phyloP scores from a whole-genome alignment of 2,797 vertebrate genomes.

The Alfaro cultratus region DNA sequence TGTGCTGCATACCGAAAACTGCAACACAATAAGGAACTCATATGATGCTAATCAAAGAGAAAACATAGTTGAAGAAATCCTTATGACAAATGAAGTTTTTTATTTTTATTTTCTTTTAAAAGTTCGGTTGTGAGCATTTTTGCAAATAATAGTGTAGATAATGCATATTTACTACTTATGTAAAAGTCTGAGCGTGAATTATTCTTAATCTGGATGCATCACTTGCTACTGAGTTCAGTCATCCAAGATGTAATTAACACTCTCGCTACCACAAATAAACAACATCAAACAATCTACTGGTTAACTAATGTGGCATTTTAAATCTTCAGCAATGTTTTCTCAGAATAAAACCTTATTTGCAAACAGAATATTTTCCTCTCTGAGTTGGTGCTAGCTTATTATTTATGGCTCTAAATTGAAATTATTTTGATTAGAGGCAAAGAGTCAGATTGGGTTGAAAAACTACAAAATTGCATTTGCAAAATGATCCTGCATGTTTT shows the following conservation, averaged over 20 bases:
- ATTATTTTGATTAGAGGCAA: constrained; percentile 12
- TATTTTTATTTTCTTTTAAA: not conserved
- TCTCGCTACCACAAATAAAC: constrained; percentile 7
- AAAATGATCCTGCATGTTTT: constrained; percentile 9
- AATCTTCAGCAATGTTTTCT: constrained; percentile 5
- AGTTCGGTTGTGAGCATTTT: not conserved
- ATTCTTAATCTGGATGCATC: constrained; percentile 24
- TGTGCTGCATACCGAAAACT: not conserved
- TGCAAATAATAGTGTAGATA: not conserved
- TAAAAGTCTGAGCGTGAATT: constrained; percentile 1
- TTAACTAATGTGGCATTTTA: constrained; percentile 25
- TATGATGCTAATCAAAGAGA: not conserved
- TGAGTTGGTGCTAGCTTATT: not conserved
- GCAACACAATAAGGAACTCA: not conserved
- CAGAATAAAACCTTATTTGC: not conserved
- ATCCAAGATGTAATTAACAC: constrained; percentile 35
- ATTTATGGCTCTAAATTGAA: constrained; percentile 4
- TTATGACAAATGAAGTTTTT: not conserved
- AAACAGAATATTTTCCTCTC: not conserved
- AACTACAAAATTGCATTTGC: not conserved
- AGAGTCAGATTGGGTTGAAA: constrained; percentile 9
- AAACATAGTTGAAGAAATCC: not conserved
- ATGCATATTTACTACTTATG: not conserved
- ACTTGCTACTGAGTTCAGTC: constrained; percentile 25
- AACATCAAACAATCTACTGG: constrained; percentile 23